A percentile compares a stretch with the other conserved stretches of the same genome.
These are phyloP conservation scores for Oligia strigilis DNA, from an alignment of 2,888 invertebrate species.

Conservation along the genomic window DNA sequence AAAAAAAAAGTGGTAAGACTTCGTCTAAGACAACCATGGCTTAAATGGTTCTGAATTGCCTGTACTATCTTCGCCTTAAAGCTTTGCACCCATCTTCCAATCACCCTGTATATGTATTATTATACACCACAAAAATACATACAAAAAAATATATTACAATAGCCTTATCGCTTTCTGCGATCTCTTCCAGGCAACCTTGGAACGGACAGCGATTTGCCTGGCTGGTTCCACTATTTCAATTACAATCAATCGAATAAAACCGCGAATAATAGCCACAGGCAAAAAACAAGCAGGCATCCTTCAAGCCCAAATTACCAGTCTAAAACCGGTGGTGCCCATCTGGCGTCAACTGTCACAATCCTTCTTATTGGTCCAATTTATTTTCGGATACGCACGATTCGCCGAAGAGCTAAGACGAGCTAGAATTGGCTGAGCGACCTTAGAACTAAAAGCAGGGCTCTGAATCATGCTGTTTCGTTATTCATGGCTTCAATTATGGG, in stretches of 20 bases:
- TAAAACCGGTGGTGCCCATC: slow-evolving; percentile 61
- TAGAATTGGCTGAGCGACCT: slow-evolving; percentile 66
- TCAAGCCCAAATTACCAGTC: slow-evolving; percentile 53
- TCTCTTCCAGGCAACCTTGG: background rate
- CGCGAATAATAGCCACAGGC: background rate
- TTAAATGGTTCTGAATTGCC: no score
- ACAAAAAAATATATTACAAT: background rate
- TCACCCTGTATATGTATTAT: no score
- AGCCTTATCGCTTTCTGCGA: background rate
- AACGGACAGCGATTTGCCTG: background rate
- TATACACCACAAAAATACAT: background rate
- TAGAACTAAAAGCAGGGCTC: slow-evolving; percentile 66
- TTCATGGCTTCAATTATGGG: slow-evolving; percentile 57
- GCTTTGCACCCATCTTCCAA: no score
- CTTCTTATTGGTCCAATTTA: slow-evolving; percentile 66
- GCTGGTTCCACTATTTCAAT: background rate
- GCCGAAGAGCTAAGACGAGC: slow-evolving; percentile 64
- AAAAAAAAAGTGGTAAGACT: no score
- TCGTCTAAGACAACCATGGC: no score
- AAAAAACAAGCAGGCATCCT: slow-evolving; percentile 44
- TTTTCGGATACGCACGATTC: slow-evolving; percentile 66
- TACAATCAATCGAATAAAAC: slow-evolving; percentile 9
- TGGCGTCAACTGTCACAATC: slow-evolving; percentile 62
- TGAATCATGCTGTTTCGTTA: slow-evolving; percentile 63
- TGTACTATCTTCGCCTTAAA: no score